phyloP scores from a whole-genome alignment of 2,113 vertebrate species.

The Erpornis zantholeuca region DNA sequence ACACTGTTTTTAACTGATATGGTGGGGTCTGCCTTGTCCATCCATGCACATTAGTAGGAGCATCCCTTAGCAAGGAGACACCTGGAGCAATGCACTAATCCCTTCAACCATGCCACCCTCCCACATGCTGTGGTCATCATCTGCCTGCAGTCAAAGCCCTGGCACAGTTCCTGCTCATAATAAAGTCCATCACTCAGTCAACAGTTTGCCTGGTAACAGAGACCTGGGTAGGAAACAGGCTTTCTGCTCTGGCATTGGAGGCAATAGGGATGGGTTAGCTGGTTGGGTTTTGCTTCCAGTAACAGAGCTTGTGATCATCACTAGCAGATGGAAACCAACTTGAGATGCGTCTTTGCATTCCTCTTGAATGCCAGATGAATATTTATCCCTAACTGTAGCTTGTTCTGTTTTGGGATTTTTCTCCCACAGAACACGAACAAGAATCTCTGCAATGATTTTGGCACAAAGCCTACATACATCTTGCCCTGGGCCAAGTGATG shows the following conservation, averaged over 20 bases:
- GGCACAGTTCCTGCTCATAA: neutral
- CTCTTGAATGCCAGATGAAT: conserved; percentile 12
- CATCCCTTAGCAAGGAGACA: neutral
- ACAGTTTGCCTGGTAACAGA: neutral
- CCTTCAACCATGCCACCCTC: neutral
- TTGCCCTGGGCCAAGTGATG: neutral
- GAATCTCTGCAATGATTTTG: neutral
- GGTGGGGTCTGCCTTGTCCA: neutral
- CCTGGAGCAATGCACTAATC: fast-evolving
- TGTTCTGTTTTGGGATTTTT: conserved; percentile 14
- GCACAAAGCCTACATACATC: neutral
- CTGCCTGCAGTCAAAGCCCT: neutral
- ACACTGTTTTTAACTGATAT: neutral
- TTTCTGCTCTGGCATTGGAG: neutral
- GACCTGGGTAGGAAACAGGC: neutral
- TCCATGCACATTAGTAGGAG: neutral
- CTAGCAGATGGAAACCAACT: conserved; percentile 1
- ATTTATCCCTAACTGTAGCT: neutral
- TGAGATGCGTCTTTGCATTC: neutral
- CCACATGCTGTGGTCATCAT: neutral
- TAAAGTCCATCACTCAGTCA: neutral
- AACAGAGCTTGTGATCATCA: neutral
- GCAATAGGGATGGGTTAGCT: neutral
- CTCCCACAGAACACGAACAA: neutral
- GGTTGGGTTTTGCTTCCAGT: neutral